Evolutionary conservation across 2,797 vertebrate species (phyloP).

Genomic region (Cheirogaleus major): DNA sequence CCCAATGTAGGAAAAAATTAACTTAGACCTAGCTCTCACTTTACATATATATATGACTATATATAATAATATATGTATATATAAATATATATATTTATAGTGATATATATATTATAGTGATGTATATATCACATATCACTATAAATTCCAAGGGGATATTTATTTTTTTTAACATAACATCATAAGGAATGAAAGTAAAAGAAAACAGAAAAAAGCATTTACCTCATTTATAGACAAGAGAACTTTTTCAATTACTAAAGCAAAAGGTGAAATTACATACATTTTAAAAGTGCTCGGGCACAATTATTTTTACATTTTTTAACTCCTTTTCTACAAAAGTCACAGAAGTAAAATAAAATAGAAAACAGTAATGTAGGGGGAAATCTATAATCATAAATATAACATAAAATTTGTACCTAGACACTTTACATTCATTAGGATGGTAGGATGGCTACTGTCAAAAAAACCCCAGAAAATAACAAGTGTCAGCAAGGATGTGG

Average conservation of each 20-base stretch:
- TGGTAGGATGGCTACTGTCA: neutral
- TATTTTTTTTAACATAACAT: neutral
- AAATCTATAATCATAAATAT: slow-evolving; percentile 1
- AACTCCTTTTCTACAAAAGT: neutral
- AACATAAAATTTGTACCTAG: neutral
- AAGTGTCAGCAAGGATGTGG: neutral
- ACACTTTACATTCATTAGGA: neutral
- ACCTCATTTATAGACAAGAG: neutral
- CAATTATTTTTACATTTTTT: neutral
- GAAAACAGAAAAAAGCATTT: neutral
- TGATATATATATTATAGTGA: neutral
- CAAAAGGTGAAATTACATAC: neutral
- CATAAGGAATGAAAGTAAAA: neutral
- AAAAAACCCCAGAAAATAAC: neutral
- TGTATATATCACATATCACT: neutral
- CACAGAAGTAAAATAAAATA: neutral
- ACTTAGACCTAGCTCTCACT: neutral
- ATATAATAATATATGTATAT: neutral
- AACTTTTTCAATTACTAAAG: neutral
- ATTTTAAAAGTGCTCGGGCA: neutral
- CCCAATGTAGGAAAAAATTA: neutral
- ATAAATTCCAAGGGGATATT: neutral
- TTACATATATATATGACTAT: neutral
- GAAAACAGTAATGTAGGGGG: neutral
- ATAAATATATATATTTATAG: neutral